These are phyloP conservation scores for Maniola jurtina DNA, from an alignment of 1,140 invertebrate genomes.

Conservation along the genomic window DNA sequence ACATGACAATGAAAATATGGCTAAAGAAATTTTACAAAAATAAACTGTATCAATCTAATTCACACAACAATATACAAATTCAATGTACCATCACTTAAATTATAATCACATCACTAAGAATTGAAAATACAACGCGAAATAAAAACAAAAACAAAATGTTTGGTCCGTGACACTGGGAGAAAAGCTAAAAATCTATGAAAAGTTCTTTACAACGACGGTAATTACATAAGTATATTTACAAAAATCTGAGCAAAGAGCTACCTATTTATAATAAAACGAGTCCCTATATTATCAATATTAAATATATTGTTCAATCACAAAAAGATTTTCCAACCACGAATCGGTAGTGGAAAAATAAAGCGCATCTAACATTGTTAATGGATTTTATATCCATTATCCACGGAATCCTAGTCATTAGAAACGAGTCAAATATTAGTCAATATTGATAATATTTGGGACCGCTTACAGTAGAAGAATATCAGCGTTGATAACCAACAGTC, in stretches of 20 bases:
- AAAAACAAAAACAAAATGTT: constrained; percentile 13
- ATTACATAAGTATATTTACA: constrained; percentile 23
- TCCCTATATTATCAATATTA: constrained; percentile 3
- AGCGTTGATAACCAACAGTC: too few relatives aligned
- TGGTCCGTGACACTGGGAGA: constrained; percentile 28
- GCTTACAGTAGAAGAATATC: too few relatives aligned
- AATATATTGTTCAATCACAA: neutral
- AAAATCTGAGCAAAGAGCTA: constrained; percentile 15
- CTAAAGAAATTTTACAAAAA: constrained; percentile 12
- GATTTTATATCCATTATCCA: too few relatives aligned
- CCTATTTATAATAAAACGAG: neutral
- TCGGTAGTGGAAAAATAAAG: too few relatives aligned
- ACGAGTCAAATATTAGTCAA: too few relatives aligned
- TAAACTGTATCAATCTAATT: constrained; percentile 8
- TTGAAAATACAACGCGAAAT: neutral
- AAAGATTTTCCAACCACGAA: too few relatives aligned
- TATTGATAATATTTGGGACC: neutral
- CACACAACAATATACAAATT: constrained; percentile 10
- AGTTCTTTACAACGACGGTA: neutral
- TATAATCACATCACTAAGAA: constrained; percentile 24
- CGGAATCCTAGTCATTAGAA: too few relatives aligned
- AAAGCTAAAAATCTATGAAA: neutral
- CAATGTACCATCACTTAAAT: constrained; percentile 22
- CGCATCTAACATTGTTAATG: too few relatives aligned
- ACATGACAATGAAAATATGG: neutral